Conservation (phyloP, 2,113 vertebrate species). For the Pagrus major region DNA sequence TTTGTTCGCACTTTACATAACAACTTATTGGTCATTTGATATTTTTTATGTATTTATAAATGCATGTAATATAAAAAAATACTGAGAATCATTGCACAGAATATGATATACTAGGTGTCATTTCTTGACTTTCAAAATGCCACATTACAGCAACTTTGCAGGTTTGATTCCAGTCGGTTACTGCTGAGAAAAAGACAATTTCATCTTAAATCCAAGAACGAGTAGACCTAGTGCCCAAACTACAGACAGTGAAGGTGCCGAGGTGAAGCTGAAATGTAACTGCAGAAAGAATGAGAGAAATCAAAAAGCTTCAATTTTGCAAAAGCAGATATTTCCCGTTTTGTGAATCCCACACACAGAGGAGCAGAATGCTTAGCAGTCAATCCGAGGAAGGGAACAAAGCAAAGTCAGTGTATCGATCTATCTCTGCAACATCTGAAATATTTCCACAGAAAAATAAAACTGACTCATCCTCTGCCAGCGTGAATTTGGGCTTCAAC, state of each 20-base stretch:
- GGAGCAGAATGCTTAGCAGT: conserved; percentile 13
- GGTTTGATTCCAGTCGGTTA: no score
- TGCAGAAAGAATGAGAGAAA: conserved; percentile 29
- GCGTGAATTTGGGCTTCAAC: conserved; percentile 6
- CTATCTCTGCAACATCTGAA: conserved; percentile 30
- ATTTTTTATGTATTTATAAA: no score
- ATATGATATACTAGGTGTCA: no score
- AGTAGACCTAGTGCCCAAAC: no score
- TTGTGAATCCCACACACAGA: conserved; percentile 10
- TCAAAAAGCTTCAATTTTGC: conserved; percentile 1
- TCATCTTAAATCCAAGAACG: no score
- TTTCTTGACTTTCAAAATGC: no score
- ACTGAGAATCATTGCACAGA: no score
- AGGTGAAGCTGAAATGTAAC: conserved; percentile 14
- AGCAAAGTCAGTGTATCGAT: conserved; percentile 5
- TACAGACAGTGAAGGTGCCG: background rate
- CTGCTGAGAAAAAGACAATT: no score
- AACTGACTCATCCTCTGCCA: conserved; percentile 6
- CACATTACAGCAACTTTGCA: no score
- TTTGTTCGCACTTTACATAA: no score
- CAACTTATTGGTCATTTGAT: no score
- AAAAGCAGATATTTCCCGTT: conserved; percentile 19
- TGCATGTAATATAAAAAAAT: no score
- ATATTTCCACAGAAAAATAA: conserved; percentile 35
- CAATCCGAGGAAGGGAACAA: conserved; percentile 7